Conservation (phyloP, 2,888 invertebrate species). For the Palloptera scutellata region DNA sequence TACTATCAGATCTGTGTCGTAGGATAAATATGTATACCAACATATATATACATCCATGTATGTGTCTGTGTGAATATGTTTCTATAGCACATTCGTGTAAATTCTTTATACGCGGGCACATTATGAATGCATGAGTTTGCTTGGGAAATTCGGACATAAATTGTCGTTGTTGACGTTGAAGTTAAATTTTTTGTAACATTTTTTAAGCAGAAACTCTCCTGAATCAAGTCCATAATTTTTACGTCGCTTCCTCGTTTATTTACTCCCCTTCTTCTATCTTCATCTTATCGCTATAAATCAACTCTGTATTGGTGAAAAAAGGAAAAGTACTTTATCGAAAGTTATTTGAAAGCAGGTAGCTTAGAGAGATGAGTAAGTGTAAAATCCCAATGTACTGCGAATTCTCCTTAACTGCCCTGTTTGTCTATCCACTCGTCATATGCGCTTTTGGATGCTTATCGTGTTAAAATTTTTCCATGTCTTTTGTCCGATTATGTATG, state of each 20-base stretch:
- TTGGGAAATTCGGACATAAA: no score
- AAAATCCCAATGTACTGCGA: neutral
- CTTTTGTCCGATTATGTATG: neutral
- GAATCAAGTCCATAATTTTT: no score
- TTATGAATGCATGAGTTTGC: no score
- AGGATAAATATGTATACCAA: slow-evolving; percentile 9
- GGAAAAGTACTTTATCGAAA: no score
- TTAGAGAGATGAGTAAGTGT: no score
- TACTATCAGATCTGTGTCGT: slow-evolving; percentile 12
- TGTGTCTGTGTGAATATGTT: neutral
- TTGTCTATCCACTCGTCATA: slow-evolving; percentile 26
- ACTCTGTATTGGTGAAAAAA: no score
- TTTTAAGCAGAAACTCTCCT: no score
- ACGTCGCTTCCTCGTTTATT: slow-evolving; percentile 36
- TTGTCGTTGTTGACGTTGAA: no score
- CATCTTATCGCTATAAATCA: no score
- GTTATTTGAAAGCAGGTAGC: no score
- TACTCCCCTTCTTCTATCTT: slow-evolving; percentile 18
- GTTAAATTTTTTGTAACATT: no score
- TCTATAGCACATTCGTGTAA: slow-evolving; percentile 11
- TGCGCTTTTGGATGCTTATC: neutral
- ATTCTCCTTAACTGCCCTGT: slow-evolving; percentile 20
- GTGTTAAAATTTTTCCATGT: neutral
- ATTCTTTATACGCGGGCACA: no score
- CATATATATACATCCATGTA: neutral